Conservation (phyloP, 2,888 invertebrate genomes). For the Morinoia aosen region DNA sequence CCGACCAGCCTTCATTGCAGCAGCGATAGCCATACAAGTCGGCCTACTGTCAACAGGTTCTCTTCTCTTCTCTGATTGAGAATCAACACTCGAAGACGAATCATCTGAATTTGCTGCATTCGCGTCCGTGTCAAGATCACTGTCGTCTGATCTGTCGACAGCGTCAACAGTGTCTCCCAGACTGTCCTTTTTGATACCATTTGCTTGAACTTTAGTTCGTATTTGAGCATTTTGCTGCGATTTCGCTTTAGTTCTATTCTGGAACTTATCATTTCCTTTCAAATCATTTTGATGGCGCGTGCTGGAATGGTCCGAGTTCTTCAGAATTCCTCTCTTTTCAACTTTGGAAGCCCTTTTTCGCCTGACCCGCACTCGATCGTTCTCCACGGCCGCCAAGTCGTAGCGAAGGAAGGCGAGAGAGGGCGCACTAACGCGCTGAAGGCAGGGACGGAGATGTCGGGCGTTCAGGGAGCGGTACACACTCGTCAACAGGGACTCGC, state of each 20-base stretch:
- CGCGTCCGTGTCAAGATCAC: background rate
- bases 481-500: constrained; percentile 40
- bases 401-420: constrained; percentile 35
- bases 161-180: background rate
- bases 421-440: background rate
- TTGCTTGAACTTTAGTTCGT: background rate
- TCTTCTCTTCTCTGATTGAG: background rate
- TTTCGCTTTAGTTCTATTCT: background rate
- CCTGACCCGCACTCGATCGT: background rate
- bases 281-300: background rate
- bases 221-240: background rate
- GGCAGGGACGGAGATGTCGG: constrained; percentile 16
- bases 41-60: background rate
- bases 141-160: background rate
- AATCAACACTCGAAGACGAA: background rate
- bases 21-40: background rate
- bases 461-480: constrained; percentile 40
- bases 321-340: constrained; percentile 5
- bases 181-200: background rate
- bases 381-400: background rate
- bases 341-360: background rate
- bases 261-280: background rate
- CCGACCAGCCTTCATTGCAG: background rate
- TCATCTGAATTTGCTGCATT: background rate
- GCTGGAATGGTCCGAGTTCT: background rate